Conservation (phyloP, 2,888 invertebrate species). For the Bugula neritina region DNA sequence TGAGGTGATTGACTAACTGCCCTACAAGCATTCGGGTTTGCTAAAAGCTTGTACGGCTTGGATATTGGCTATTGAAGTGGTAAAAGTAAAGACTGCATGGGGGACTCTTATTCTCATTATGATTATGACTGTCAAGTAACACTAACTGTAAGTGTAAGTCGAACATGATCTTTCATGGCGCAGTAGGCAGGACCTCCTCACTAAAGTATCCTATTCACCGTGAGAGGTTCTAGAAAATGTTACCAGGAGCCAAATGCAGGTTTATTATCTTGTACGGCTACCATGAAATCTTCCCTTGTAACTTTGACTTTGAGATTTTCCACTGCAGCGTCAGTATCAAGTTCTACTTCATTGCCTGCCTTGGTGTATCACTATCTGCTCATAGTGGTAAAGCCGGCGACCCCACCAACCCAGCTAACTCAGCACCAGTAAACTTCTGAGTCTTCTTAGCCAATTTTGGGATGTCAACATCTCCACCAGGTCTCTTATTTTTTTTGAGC, state of each 20-base stretch:
- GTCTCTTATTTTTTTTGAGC: slow-evolving; percentile 67
- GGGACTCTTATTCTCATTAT: no score
- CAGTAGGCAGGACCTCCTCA: slow-evolving; percentile 86
- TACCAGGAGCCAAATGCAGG: slow-evolving; percentile 86
- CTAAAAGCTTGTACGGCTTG: no score
- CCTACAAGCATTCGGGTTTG: no score
- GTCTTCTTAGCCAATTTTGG: slow-evolving; percentile 74
- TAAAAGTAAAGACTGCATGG: no score
- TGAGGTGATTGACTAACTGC: no score
- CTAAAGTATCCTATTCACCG: slow-evolving; percentile 79
- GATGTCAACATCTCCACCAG: slow-evolving; percentile 70
- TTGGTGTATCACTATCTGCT: slow-evolving; percentile 90
- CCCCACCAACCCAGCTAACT: slow-evolving; percentile 85
- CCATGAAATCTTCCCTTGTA: not conserved
- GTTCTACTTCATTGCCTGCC: slow-evolving; percentile 46
- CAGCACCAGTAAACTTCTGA: slow-evolving; percentile 93
- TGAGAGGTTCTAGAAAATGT: slow-evolving; percentile 79
- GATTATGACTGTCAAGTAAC: no score
- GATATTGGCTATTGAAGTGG: no score
- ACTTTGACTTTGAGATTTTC: not conserved
- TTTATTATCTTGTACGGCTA: not conserved
- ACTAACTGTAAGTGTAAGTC: no score
- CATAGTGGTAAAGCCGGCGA: slow-evolving; percentile 92
- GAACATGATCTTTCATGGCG: no score
- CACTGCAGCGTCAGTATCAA: not conserved